Evolutionary conservation across 2,888 invertebrate genomes (phyloP).

Genomic region (Congeria kusceri): DNA sequence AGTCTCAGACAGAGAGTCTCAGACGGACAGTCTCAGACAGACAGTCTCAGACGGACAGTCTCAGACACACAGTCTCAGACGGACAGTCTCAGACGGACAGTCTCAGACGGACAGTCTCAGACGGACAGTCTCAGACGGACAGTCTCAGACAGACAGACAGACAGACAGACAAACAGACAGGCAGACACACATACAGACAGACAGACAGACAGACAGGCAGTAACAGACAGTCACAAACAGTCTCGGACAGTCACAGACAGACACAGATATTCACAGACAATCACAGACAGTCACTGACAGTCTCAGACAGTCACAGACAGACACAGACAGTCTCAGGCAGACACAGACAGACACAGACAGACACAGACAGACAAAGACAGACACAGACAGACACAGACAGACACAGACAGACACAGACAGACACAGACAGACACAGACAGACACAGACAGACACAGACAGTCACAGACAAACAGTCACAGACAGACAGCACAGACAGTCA

Average conservation of each 20-base stretch:
- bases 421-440: not conserved
- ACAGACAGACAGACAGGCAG: no score
- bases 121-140: not conserved
- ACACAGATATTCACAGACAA: no score
- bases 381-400: not conserved
- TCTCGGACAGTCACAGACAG: no score
- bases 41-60: not conserved
- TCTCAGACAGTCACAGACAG: constrained; percentile 3
- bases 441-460: not conserved
- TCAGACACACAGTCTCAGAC: not conserved
- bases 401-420: not conserved
- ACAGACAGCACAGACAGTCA: no score
- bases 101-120: constrained; percentile 3
- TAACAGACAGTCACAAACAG: no score
- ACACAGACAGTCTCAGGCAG: no score
- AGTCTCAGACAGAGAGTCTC: not conserved
- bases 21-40: not conserved
- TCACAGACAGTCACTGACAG: no score
- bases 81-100: not conserved
- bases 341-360: no score
- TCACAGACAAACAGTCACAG: no score
- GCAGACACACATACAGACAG: no score
- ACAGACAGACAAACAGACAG: no score
- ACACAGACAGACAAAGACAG: no score
- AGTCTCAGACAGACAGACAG: constrained; percentile 8